Conservation (phyloP, 2,888 invertebrate genomes). For the Drosophila sordidula region DNA sequence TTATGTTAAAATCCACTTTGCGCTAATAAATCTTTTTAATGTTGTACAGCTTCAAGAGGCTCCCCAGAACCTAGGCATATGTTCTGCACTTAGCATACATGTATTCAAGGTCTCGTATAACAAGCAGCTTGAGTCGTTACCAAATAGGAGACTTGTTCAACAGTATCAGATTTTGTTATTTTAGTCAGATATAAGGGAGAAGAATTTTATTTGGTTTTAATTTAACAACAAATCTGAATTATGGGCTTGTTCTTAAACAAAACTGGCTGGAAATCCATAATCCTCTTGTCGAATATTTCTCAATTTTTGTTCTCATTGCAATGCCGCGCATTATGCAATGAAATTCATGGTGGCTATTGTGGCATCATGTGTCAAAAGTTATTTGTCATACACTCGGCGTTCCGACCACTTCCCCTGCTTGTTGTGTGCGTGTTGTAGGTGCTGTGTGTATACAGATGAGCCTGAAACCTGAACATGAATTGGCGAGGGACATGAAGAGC, state of each 20-base stretch:
- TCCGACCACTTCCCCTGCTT: background rate
- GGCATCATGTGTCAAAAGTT: conserved; percentile 66
- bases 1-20: conserved; percentile 69
- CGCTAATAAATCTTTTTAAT: conserved; percentile 64
- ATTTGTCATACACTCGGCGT: conserved; percentile 49
- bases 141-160: background rate
- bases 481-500: conserved; percentile 10
- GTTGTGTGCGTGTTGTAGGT: conserved; percentile 12
- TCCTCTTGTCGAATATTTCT: conserved; percentile 24
- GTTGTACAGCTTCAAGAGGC: conserved; percentile 17
- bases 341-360: conserved; percentile 45
- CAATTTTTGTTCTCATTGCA: conserved; percentile 44
- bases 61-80: conserved; percentile 6
- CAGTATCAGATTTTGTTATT: no score
- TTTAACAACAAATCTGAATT: background rate
- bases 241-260: background rate
- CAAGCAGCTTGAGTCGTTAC: background rate
- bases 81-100: conserved; percentile 18
- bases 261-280: background rate
- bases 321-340: conserved; percentile 25
- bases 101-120: background rate
- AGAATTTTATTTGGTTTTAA: no score
- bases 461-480: conserved; percentile 11
- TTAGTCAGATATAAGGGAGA: no score
- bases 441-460: conserved; percentile 48